These are phyloP conservation scores for Oscheius myriophilus DNA, from an alignment of 2,888 invertebrate genomes.

Conservation along the genomic window DNA sequence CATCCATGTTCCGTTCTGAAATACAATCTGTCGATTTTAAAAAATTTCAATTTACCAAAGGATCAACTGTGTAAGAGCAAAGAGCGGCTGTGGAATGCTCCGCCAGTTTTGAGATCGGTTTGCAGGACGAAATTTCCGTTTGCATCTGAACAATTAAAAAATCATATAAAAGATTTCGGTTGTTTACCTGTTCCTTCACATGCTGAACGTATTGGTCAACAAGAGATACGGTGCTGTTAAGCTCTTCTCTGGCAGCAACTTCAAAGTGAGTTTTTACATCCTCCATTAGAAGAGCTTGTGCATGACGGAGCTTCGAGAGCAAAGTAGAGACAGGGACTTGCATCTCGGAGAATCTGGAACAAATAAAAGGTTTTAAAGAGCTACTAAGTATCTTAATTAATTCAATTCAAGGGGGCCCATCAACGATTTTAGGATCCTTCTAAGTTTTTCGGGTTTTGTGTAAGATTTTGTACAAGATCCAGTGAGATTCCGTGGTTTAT, in stretches of 20 bases:
- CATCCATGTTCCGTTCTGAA: constrained; percentile 74
- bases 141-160: constrained; percentile 59
- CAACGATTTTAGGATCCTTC: too few relatives aligned
- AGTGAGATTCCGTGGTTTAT: background rate
- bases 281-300: constrained; percentile 54
- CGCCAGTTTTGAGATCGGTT: constrained; percentile 59
- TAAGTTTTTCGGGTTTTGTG: too few relatives aligned
- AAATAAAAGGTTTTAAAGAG: background rate
- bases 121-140: constrained; percentile 63
- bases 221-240: constrained; percentile 43
- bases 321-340: constrained; percentile 56
- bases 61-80: constrained; percentile 63
- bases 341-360: constrained; percentile 44
- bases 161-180: background rate
- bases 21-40: constrained; percentile 24
- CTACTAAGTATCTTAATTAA: too few relatives aligned
- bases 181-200: constrained; percentile 44
- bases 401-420: too few relatives aligned
- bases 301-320: constrained; percentile 57
- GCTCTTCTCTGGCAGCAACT: constrained; percentile 51
- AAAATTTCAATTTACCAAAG: constrained; percentile 49
- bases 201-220: constrained; percentile 54
- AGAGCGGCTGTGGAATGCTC: constrained; percentile 57
- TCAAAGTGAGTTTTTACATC: constrained; percentile 57
- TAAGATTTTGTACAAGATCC: background rate